Base-by-base conservation (phyloP, 2,888 invertebrate genomes). In the Volucella inflata region DNA sequence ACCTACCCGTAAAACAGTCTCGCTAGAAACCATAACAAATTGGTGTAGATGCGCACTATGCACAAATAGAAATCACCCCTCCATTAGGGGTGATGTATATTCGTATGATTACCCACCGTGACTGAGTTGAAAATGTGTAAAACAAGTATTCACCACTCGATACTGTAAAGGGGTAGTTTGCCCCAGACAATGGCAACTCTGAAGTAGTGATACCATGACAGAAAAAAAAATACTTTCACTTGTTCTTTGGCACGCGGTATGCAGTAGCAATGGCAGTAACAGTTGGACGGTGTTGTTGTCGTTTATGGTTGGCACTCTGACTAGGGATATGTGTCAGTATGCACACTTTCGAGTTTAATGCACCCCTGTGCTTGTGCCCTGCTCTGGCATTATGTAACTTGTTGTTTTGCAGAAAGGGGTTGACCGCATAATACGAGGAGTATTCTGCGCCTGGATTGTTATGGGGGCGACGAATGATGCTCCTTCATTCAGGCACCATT, bases 1-100 rank as follows among this genome's bases (percentile, higher is more conserved):
- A 30, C 30, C 30, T 30, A 30, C 6, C 30, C 30, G 6, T 30
- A 30, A 30, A 30, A 42, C 46, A 38, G 60, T 38, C n/a, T 17
- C 16, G 51, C 72, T 17, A 53, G 59, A 16, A 71, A 81, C 85
- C 81, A 85, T 60, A 81, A 76, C 85, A 72, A 85, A 85, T 85
- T 85, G 42, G 30, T 50, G 80, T 84, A 46, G 38, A 62, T 76
- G 62, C 76, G 71, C 71, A 76, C 48, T 76, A 17, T 62, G 55
- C 38, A 38, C 6, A 30, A 30, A 6, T 6, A 30, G 30, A 16
- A 65, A 60, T 76, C 80, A 85, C 80, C 84, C 84, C 80, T 76
- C 36, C 51, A 17, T 62, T 53, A 62, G 75, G 79, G 70, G 51
- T 42, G 51, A 9, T 36, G 30, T 30, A 30, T 30, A 30, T 30